Percentiles rank a stretch among this genome's conserved stretches.
Evolutionary conservation across 2,113 vertebrate species (phyloP).

Genomic region (Mustela lutreola): DNA sequence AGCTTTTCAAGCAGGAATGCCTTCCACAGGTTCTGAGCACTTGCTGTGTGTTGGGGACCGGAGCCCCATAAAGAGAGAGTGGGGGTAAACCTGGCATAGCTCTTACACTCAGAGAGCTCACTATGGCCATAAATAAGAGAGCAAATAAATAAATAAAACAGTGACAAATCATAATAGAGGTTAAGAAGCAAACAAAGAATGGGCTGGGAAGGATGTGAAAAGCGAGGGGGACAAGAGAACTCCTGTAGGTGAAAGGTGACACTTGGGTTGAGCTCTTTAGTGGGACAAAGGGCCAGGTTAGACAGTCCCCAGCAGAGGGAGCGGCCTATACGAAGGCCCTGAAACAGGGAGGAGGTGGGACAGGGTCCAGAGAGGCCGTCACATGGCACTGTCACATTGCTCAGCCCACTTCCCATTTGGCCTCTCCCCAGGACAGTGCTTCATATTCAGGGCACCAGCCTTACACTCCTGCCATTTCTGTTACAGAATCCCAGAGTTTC

Average conservation of each 20-base stretch:
- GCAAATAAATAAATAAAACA: background rate
- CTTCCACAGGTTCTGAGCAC: background rate
- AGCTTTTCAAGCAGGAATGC: background rate
- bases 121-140: background rate
- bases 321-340: background rate
- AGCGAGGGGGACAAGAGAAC: background rate
- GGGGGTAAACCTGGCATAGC: background rate
- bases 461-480: background rate
- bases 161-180: background rate
- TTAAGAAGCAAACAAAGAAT: slow-evolving; percentile 16
- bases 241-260: background rate
- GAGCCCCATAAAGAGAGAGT: background rate
- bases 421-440: background rate
- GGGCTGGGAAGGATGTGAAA: background rate
- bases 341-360: background rate
- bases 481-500: background rate
- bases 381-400: background rate
- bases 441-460: background rate
- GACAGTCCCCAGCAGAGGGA: background rate
- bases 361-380: background rate
- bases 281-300: background rate
- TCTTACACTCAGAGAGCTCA: background rate
- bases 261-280: background rate
- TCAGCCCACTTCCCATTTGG: background rate
- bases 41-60: background rate